phyloP scores from a whole-genome alignment of 2,797 vertebrate species.

The Gambelia wislizenii region DNA sequence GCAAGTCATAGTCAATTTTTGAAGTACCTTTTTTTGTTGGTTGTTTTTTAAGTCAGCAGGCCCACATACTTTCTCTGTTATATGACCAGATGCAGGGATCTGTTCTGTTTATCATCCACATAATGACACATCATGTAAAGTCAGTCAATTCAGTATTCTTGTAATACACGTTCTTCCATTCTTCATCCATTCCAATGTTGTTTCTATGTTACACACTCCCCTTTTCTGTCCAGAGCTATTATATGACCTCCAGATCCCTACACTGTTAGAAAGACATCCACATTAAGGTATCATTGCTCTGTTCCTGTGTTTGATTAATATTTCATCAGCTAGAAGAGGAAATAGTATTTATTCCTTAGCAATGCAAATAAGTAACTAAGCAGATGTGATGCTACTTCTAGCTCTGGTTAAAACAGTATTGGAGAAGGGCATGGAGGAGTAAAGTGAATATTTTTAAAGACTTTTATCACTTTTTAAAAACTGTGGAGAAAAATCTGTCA shows the following conservation, averaged over 20 bases:
- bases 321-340: constrained; percentile 94
- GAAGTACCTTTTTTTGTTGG: not conserved
- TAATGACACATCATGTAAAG: constrained; percentile 12
- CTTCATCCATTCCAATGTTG: constrained; percentile 52
- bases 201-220: constrained; percentile 79
- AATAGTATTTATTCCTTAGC: constrained; percentile 87
- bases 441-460: constrained; percentile 30
- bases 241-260: constrained; percentile 87
- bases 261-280: constrained; percentile 93
- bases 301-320: constrained; percentile 99
- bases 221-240: constrained; percentile 87
- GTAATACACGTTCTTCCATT: constrained; percentile 49
- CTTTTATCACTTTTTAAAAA: not conserved
- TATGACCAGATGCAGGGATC: too few species aligned
- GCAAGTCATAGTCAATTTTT: not conserved
- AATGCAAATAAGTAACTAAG: constrained; percentile 93
- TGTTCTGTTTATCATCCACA: constrained; percentile 3
- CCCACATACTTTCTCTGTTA: too few species aligned
- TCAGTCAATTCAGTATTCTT: constrained; percentile 42
- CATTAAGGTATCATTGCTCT: constrained; percentile 87
- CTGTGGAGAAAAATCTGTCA: constrained; percentile 32
- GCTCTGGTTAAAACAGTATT: constrained; percentile 81
- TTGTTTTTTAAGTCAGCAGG: too few species aligned
- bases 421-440: constrained; percentile 62
- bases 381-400: constrained; percentile 80